A percentile compares a stretch with the other conserved stretches of the same genome.
Evolutionary conservation across 2,113 vertebrate genomes (phyloP).

Genomic region (Epinephelus cyanopodus): DNA sequence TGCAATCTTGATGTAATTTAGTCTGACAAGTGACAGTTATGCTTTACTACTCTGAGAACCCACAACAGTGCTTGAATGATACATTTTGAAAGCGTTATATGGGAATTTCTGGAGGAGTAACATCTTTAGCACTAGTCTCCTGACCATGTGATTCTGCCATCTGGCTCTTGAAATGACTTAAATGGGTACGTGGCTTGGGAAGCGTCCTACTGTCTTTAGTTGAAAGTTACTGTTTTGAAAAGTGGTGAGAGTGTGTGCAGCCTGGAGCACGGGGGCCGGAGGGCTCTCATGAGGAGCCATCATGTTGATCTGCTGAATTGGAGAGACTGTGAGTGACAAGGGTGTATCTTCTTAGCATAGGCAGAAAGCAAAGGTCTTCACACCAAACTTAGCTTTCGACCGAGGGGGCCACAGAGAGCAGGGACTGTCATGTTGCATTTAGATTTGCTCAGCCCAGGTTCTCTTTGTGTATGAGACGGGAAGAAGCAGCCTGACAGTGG

Average conservation of each 20-base stretch:
- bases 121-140: conserved; percentile 28
- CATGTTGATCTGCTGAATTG: conserved; percentile 47
- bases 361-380: conserved; percentile 64
- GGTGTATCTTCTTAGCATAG: conserved; percentile 47
- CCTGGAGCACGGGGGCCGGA: conserved; percentile 3
- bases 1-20: conserved; percentile 61
- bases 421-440: conserved; percentile 67
- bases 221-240: conserved; percentile 32
- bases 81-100: conserved; percentile 39
- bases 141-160: conserved; percentile 36
- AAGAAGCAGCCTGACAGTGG: background rate
- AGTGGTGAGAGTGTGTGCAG: conserved; percentile 32
- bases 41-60: conserved; percentile 47
- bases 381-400: conserved; percentile 61
- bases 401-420: conserved; percentile 40
- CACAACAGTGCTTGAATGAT: conserved; percentile 52
- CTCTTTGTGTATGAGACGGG: conserved; percentile 26
- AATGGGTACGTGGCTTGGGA: conserved; percentile 5
- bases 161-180: conserved; percentile 36
- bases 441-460: conserved; percentile 34
- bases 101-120: conserved; percentile 42
- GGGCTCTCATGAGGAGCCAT: conserved; percentile 40
- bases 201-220: conserved; percentile 26
- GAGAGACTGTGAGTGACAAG: conserved; percentile 65
- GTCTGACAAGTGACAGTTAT: conserved; percentile 71